Evolutionary conservation across 2,113 vertebrate genomes (phyloP).

Genomic region (Saccopteryx leptura): DNA sequence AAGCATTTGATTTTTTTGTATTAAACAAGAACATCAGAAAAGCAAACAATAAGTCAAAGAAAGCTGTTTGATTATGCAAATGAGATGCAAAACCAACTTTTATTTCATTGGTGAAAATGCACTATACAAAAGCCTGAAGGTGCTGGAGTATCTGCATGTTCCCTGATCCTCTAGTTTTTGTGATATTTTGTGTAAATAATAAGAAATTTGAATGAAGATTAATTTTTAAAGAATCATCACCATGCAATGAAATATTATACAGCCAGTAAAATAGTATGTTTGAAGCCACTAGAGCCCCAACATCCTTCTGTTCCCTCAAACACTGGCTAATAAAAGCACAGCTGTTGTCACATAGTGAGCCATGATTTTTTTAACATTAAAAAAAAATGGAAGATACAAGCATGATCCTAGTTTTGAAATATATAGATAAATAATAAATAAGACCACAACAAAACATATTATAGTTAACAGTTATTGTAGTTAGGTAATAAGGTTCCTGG

Average conservation of each 20-base stretch:
- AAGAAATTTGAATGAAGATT: background rate
- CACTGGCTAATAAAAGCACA: background rate
- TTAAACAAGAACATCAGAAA: no score
- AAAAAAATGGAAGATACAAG: background rate
- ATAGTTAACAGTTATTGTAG: background rate
- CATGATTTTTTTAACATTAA: background rate
- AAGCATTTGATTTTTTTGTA: no score
- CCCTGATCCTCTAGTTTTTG: no score
- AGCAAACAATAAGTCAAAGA: no score
- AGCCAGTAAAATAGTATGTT: background rate
- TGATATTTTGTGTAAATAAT: background rate
- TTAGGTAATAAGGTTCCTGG: background rate
- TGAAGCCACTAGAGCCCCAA: background rate
- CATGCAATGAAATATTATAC: background rate
- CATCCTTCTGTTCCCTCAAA: background rate
- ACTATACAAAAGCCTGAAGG: no score
- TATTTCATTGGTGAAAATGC: no score
- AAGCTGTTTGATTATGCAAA: no score
- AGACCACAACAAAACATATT: background rate
- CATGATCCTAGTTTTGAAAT: constrained; percentile 20
- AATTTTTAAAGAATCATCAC: constrained; percentile 36
- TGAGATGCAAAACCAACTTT: no score
- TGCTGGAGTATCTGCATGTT: no score
- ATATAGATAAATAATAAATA: constrained; percentile 26
- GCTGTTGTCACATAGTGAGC: background rate